A percentile compares a stretch with the other conserved stretches of the same genome.
These are phyloP conservation scores for Emydura subglobosa DNA, from an alignment of 2,113 vertebrate species.

Conservation along the genomic window DNA sequence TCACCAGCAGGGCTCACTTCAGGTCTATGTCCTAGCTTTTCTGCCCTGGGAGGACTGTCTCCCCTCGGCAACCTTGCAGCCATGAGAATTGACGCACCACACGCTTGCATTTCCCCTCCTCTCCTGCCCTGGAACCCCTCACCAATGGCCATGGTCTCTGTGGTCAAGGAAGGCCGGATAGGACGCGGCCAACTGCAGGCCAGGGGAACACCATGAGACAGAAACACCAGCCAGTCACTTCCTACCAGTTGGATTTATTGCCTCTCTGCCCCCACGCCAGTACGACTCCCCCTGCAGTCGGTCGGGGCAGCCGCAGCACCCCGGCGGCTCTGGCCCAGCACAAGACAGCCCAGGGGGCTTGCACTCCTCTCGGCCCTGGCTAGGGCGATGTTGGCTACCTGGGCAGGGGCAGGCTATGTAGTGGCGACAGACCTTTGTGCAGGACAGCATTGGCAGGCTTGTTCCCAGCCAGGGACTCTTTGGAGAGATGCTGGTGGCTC, in stretches of 20 bases:
- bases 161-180: neutral
- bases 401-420: neutral
- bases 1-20: neutral
- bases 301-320: neutral
- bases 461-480: constrained; percentile 97
- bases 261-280: neutral
- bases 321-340: too few species aligned
- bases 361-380: accelerated
- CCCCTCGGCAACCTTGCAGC: too few species aligned
- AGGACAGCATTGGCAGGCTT: constrained; percentile 96
- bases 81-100: too few species aligned
- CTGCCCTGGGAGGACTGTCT: neutral
- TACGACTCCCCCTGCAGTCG: neutral
- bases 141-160: neutral
- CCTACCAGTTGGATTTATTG: neutral
- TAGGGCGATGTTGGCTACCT: neutral
- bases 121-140: too few species aligned
- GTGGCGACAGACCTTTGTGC: constrained; percentile 89
- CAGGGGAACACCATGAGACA: neutral
- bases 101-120: neutral
- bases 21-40: neutral
- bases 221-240: neutral
- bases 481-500: constrained; percentile 98
- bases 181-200: neutral
- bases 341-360: neutral